phyloP scores from a whole-genome alignment of 2,888 invertebrate genomes.

The Trisateles emortualis region DNA sequence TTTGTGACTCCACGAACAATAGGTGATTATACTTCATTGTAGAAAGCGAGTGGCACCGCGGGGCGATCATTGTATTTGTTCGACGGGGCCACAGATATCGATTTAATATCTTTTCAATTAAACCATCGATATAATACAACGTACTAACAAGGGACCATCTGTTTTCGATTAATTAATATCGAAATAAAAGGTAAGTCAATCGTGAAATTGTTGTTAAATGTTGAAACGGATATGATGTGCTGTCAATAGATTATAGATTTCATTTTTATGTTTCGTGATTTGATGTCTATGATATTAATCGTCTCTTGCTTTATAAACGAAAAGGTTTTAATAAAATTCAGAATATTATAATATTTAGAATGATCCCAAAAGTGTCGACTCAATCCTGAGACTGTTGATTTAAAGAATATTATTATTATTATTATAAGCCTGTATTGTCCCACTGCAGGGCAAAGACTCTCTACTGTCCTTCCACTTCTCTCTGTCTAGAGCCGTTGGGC shows the following conservation, averaged over 20 bases:
- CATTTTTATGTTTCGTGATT: neutral
- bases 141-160: constrained; percentile 83
- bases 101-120: constrained; percentile 77
- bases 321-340: neutral
- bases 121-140: constrained; percentile 65
- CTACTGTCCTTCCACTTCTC: too few species aligned
- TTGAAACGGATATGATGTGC: constrained; percentile 15
- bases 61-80: constrained; percentile 79
- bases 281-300: neutral
- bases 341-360: neutral
- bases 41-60: constrained; percentile 78
- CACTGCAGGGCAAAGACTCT: too few species aligned
- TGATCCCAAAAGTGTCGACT: too few species aligned
- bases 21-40: constrained; percentile 80
- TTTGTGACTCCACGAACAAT: constrained; percentile 77
- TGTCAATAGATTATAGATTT: neutral
- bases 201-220: constrained; percentile 52
- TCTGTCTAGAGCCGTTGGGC: too few species aligned
- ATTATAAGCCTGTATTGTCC: too few species aligned
- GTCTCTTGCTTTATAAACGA: neutral
- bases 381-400: too few species aligned
- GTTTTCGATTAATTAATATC: constrained; percentile 81
- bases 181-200: constrained; percentile 64
- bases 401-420: too few species aligned
- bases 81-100: constrained; percentile 66